Evolutionary conservation across 2,113 vertebrate genomes (phyloP).

Genomic region (Aldabrachelys gigantea): DNA sequence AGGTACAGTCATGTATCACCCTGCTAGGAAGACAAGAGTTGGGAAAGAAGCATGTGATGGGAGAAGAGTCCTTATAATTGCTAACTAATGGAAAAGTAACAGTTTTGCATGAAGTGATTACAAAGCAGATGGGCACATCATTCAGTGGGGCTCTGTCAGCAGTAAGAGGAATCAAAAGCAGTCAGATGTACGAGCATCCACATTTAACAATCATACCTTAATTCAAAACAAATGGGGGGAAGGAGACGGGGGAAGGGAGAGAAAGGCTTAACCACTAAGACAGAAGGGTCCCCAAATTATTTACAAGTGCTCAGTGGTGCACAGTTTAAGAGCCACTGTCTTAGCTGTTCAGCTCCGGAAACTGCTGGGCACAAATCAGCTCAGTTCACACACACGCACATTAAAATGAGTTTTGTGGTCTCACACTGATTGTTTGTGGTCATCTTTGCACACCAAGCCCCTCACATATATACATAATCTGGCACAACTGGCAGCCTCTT

Average conservation of each 20-base stretch:
- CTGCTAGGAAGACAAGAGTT: accelerated
- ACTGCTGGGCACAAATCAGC: neutral
- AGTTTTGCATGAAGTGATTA: neutral
- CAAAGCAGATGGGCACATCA: constrained; percentile 2
- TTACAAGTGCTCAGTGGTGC: neutral
- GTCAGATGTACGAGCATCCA: constrained; percentile 15
- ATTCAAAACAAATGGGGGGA: constrained; percentile 33
- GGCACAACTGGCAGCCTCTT: neutral
- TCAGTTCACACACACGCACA: neutral
- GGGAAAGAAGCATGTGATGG: neutral
- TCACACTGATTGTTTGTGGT: neutral
- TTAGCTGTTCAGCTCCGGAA: neutral
- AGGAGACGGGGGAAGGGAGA: neutral
- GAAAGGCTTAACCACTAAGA: neutral
- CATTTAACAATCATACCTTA: constrained; percentile 10
- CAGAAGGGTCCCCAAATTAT: neutral
- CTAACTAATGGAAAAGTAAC: neutral
- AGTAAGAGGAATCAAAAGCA: constrained; percentile 22
- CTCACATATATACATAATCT: neutral
- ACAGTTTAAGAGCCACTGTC: accelerated
- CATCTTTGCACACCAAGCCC: neutral
- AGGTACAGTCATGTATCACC: neutral
- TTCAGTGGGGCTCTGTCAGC: constrained; percentile 7
- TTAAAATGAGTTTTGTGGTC: accelerated
- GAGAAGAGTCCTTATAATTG: neutral